phyloP scores from a whole-genome alignment of 1,140 invertebrate genomes.

The Cherax quadricarinatus region DNA sequence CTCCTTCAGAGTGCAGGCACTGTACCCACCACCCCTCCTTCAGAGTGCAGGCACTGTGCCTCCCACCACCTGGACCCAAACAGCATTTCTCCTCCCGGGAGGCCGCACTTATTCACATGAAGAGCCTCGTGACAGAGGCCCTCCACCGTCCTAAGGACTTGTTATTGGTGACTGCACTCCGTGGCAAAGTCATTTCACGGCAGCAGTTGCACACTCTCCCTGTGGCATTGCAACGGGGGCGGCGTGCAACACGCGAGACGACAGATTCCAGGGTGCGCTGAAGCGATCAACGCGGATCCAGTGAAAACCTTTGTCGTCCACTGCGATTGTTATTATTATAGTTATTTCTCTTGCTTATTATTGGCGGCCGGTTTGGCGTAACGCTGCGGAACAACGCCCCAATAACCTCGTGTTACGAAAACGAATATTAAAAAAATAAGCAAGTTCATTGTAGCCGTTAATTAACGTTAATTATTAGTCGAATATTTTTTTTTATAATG shows the following conservation, averaged over 20 bases:
- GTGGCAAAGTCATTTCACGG: conserved; percentile 67
- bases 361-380: neutral
- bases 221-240: conserved; percentile 31
- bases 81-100: no score
- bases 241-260: conserved; percentile 1
- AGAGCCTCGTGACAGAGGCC: conserved; percentile 27
- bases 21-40: no score
- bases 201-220: conserved; percentile 8
- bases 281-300: neutral
- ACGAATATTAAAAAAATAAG: neutral
- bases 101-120: conserved; percentile 11
- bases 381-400: neutral
- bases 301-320: conserved; percentile 7
- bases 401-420: neutral
- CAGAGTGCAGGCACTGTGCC: no score
- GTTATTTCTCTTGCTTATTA: neutral
- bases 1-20: no score
- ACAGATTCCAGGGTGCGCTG: neutral
- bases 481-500: no score
- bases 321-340: neutral
- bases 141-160: conserved; percentile 44
- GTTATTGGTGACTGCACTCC: conserved; percentile 60
- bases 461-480: no score
- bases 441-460: no score
- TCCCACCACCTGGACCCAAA: no score